Percentiles rank a stretch among this genome's conserved stretches.
These are phyloP conservation scores for Lasioglossum lativentre DNA, from an alignment of 2,888 invertebrate species.

Conservation along the genomic window DNA sequence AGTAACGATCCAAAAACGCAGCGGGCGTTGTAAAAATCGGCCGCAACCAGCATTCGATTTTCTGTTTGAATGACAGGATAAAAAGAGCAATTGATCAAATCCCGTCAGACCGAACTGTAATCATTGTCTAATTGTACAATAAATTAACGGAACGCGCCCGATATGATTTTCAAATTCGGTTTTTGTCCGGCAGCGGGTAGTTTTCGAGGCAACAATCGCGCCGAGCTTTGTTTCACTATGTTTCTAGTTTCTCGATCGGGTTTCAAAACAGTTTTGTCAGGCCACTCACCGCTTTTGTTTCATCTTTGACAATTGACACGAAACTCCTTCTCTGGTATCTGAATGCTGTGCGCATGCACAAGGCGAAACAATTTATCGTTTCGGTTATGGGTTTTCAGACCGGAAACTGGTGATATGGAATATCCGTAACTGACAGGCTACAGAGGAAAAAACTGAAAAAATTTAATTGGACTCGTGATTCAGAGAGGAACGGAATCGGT, in stretches of 20 bases:
- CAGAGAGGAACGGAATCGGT: neutral
- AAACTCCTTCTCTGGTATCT: neutral
- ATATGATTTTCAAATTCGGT: neutral
- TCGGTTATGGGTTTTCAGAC: neutral
- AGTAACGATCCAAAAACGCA: neutral
- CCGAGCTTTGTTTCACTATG: no score
- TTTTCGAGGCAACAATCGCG: neutral
- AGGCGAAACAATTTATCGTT: neutral
- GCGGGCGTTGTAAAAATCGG: neutral
- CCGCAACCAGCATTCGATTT: neutral
- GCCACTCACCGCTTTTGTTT: neutral
- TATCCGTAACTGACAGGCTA: neutral
- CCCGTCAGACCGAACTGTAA: neutral
- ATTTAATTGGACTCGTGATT: neutral
- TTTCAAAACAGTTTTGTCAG: neutral
- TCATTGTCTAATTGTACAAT: conserved; percentile 4
- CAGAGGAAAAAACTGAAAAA: neutral
- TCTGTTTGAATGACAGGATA: neutral
- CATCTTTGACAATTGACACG: neutral
- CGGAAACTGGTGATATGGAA: neutral
- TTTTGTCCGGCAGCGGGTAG: no score
- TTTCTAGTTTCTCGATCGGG: neutral
- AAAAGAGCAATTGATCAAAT: neutral
- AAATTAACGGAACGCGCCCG: neutral
- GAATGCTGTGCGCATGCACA: neutral